Evolutionary conservation across 2,797 vertebrate species (phyloP), one percentile per base, ranked within the genome.

Genomic region (Bryconaethiops microstoma): DNA sequence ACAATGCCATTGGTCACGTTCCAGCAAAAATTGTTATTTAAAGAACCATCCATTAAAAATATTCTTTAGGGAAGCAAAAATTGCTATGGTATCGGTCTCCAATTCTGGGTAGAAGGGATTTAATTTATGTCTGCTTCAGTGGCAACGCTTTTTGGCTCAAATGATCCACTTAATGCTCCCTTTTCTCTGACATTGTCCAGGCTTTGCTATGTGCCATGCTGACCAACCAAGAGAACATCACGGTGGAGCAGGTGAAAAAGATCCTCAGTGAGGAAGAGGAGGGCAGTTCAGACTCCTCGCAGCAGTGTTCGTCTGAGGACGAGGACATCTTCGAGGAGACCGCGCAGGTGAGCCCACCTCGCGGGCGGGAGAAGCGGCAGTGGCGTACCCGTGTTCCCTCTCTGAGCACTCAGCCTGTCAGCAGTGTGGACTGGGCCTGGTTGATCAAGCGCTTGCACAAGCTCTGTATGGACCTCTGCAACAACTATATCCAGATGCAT

Each of bases 301-400:
- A 97, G 80, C 96, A 94, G 29, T 97, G 96, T 69, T 99, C 94
- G 63, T 99, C 98, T 0, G 98, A 99, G 86, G 97, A 99, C 0
- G 98, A 99, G 87, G 97, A 99, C 87, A 99, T 99, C 82, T 99
- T 99, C 87, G 98, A 99, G 88, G 97, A 99, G 92, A 99, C 97
- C 0, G 97, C 97, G 0, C 97, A 98, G 91, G 98, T 99, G 79
- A 99, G 97, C 86, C 97, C 97, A 0, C 97, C 97, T 0, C 91
- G 96, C 0, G 96, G 96, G 8, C 94, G 95, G 42, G 96, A 97
- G 74, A 95, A 96, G 84, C 92, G 96, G 0, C 95, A 94, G 73
- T 98, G 97, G 97, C 90, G 95, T 25, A 90, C 94, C 0, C 93
- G 95, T 3, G 85, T 95, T 86, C 96, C 97, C 0, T 97, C 96